Evolutionary conservation across 2,888 invertebrate genomes (phyloP), one percentile per base, ranked within the genome.

Genomic region (Euphydryas editha): DNA sequence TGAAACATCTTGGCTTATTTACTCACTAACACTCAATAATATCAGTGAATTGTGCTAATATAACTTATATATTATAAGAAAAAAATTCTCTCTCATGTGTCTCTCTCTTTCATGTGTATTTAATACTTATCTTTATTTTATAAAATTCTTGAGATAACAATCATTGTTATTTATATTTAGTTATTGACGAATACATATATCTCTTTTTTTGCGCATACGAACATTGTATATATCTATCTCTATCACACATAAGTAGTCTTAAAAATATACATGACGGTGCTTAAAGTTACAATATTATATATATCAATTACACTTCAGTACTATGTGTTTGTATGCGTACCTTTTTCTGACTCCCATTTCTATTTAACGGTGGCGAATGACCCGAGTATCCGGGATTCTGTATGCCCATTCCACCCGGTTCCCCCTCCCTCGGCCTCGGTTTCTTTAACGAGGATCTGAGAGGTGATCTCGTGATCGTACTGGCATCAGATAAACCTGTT

Each of bases 291-390:
- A 39, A 39, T 37, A 44, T 20, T 11, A 7, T 39, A 20, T 36
- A n/a, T 37, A 59, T 18, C 54, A 63, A 63, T 84, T 75, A 97
- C 71, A 98, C 98, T 85, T 97, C 97, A 49, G 98, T 98, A 82
- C 97, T 97, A 83, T 97, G 97, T 44, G 98, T 97, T 83, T 98
- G 97, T 85, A 98, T 98, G 70, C 98, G 94, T 68, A 98, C 98
- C 91, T 98, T 97, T 85, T 98, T 98, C 80, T 97, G 96, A 79
- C 97, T 97, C 0, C 97, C 97, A 77, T 97, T 97, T 63, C 98
- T 93, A 59, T 96, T 95, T 68, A 97, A 93, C 0, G 97, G 95
- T 0, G 98, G 98, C 17, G 97, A 97, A 73, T 96, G 96, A 1
- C 97, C 96, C 0, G 97, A 96, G 77, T 96, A 97, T 0, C 94